phyloP scores from a whole-genome alignment of 2,797 vertebrate species.

The Malacoctenus gilli region DNA sequence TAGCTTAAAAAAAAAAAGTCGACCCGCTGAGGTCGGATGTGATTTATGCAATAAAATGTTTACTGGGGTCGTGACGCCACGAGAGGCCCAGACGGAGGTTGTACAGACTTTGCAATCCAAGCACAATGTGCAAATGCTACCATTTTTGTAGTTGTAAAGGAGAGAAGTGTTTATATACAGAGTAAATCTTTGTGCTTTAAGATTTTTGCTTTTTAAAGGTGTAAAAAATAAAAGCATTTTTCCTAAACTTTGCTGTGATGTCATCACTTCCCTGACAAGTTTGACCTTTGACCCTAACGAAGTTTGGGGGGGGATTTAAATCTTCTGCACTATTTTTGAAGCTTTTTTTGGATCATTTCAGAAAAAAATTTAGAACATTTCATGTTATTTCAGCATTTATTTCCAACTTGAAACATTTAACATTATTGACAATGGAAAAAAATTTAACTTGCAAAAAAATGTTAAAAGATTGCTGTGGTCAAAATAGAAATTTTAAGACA shows the following conservation, averaged over 20 bases:
- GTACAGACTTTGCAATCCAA: constrained; percentile 92
- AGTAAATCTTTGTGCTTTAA: constrained; percentile 91
- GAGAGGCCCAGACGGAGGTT: constrained; percentile 84
- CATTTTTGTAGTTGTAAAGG: constrained; percentile 88
- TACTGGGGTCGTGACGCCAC: constrained; percentile 83
- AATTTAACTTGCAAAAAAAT: no score
- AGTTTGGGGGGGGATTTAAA: no score
- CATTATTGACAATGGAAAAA: no score
- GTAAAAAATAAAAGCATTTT: constrained; percentile 91
- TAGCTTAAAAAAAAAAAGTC: constrained; percentile 74
- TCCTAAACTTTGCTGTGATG: constrained; percentile 65
- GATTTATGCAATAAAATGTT: constrained; percentile 99
- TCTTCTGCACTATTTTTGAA: no score
- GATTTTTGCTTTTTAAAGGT: constrained; percentile 92
- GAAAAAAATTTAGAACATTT: no score
- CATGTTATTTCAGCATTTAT: no score
- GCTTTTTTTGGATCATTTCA: no score
- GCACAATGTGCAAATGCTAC: constrained; percentile 97
- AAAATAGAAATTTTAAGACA: no score
- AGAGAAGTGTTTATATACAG: constrained; percentile 90
- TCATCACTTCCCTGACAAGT: no score
- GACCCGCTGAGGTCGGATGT: constrained; percentile 84
- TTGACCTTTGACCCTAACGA: no score
- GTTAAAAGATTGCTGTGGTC: no score
- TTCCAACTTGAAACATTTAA: no score